Percentiles rank a stretch among this genome's conserved stretches.
Evolutionary conservation across 2,888 invertebrate genomes (phyloP).

Genomic region (Phragmatobia fuliginosa): DNA sequence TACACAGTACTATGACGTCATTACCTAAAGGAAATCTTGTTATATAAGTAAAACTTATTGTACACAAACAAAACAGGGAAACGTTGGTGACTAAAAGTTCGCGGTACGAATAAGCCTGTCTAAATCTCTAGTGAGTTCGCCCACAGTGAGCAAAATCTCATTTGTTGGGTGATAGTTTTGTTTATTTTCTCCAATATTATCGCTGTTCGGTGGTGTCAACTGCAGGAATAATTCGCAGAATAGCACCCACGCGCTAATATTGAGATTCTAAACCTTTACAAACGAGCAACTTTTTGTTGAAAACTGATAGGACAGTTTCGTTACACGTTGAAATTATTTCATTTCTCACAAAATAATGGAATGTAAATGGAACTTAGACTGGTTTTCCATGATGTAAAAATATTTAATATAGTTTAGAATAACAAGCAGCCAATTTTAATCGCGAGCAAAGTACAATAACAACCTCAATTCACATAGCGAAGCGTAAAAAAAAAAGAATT

Average conservation of each 20-base stretch:
- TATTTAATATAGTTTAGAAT: too few relatives aligned
- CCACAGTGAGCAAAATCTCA: not conserved
- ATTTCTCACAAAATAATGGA: too few relatives aligned
- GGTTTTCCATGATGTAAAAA: too few relatives aligned
- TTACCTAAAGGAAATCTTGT: not conserved
- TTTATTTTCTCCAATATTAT: constrained; percentile 14
- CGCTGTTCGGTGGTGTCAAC: constrained; percentile 27
- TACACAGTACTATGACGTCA: not conserved
- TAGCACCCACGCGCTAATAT: constrained; percentile 27
- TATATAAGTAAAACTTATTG: not conserved
- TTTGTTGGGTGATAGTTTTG: constrained; percentile 4
- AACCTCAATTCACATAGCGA: too few relatives aligned
- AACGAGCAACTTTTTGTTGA: constrained; percentile 10
- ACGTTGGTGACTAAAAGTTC: not conserved
- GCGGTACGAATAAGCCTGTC: not conserved
- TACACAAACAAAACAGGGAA: not conserved
- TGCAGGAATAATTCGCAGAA: constrained; percentile 31
- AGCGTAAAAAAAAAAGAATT: too few relatives aligned
- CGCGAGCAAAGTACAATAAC: too few relatives aligned
- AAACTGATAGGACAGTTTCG: not conserved
- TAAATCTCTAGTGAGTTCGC: not conserved
- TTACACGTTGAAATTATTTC: not conserved
- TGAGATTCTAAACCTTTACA: constrained; percentile 3
- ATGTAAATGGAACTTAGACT: not conserved
- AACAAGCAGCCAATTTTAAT: too few relatives aligned